Percentiles rank a stretch among this genome's conserved stretches.
Evolutionary conservation across 2,888 invertebrate genomes (phyloP).

Genomic region (Calameuta pallipes): DNA sequence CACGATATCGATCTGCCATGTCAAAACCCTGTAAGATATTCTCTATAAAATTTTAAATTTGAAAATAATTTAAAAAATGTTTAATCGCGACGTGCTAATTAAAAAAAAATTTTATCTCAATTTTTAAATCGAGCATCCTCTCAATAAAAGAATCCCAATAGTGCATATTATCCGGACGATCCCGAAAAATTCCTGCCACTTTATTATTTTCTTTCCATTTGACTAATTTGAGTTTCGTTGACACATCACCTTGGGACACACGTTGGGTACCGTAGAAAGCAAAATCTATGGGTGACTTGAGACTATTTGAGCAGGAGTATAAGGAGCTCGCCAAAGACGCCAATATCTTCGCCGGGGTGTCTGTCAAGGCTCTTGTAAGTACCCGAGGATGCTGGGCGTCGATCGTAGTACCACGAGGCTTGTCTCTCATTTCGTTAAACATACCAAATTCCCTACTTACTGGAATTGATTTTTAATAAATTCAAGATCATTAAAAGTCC

Average conservation of each 20-base stretch:
- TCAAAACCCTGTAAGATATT: neutral
- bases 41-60: too few relatives aligned
- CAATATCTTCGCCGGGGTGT: constrained; percentile 70
- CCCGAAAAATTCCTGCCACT: neutral
- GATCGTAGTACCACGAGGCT: constrained; percentile 23
- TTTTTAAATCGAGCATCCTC: neutral
- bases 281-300: constrained; percentile 69
- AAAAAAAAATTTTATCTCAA: neutral
- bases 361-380: constrained; percentile 75
- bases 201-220: neutral
- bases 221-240: constrained; percentile 40
- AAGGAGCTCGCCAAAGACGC: constrained; percentile 53
- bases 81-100: too few relatives aligned
- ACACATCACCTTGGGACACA: constrained; percentile 33
- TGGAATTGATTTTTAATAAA: neutral
- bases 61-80: too few relatives aligned
- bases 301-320: constrained; percentile 59
- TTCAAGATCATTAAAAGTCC: neutral
- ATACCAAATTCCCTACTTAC: neutral
- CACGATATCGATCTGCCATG: neutral
- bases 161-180: too few relatives aligned
- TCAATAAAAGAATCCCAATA: neutral
- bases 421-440: constrained; percentile 11
- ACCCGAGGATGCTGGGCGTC: constrained; percentile 37
- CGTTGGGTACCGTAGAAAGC: constrained; percentile 65